Base-by-base conservation (phyloP, 2,888 invertebrate species). In the Lasioglossum pauxillum region DNA sequence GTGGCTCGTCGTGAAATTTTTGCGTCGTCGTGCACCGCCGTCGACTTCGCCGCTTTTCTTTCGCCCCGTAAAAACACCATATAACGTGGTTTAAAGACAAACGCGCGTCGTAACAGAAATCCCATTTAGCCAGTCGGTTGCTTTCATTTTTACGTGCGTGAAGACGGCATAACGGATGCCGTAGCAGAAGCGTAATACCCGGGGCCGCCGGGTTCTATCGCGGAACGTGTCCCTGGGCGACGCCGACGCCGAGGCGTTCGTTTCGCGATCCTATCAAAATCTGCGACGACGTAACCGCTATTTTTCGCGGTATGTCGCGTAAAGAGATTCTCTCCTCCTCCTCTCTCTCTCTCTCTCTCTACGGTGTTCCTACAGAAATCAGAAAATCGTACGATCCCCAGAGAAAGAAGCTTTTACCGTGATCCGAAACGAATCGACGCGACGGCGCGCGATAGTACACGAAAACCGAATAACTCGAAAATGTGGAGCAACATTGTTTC, bases 41-140 rank as follows among this genome's bases (percentile, higher is more conserved):
- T 49, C 49, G 49, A 5, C 73, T 69, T 67, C 78, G 82, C 31
- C 16, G 81, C 75, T 80, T 81, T 81, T 83, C 83, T 80, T 80
- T 76, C 76, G 16, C 31, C 60, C 75, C 83, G 81, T 81, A 83
- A 83, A 83, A 83, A 73, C 83, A 75, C 75, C 83, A 23, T 75
- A 82, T 82, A 82, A 78, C 77, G 67, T 27, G 77, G 76, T 82
- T 77, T 84, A 82, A 82, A 74, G 77, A 84, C 74, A 84, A 81
- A 82, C 84, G 84, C 74, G 84, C 77, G 53, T 82, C 84, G 82
- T 84, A 84, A 84, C 77, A 69, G 77, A 84, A 60, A 84, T 81
- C 74, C 74, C 77, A 84, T 84, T 84, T 82, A 80, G 74, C 74
- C 82, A 84, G 82, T 77, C 64, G 76, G 76, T 82, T 82, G 81